A percentile compares a stretch with the other conserved stretches of the same genome.
These are phyloP conservation scores for Tinea pellionella DNA, from an alignment of 2,888 invertebrate genomes.

Conservation along the genomic window DNA sequence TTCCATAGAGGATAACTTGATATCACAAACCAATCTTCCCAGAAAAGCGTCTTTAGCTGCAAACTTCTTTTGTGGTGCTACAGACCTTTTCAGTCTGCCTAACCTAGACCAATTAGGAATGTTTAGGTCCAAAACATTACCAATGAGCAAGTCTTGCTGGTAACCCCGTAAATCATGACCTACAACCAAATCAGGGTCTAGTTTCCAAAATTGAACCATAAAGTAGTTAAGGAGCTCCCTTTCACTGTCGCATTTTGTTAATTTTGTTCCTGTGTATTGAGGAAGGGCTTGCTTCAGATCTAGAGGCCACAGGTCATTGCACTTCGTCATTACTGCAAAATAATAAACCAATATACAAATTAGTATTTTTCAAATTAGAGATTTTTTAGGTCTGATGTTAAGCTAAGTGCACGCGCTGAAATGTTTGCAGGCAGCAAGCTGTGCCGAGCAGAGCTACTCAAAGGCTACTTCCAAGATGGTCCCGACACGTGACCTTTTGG, in stretches of 20 bases:
- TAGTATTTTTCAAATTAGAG: too few species aligned
- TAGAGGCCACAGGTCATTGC: constrained; percentile 84
- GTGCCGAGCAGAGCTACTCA: too few species aligned
- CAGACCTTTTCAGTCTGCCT: constrained; percentile 82
- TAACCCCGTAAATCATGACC: constrained; percentile 94
- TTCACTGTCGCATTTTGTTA: constrained; percentile 87
- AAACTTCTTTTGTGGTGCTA: constrained; percentile 67
- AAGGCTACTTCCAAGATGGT: too few species aligned
- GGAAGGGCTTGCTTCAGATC: constrained; percentile 79
- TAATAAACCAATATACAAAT: constrained; percentile 15
- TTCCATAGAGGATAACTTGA: constrained; percentile 93
- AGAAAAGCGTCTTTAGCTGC: constrained; percentile 69
- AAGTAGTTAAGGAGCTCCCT: constrained; percentile 87
- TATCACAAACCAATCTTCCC: constrained; percentile 92
- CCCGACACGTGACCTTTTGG: too few species aligned
- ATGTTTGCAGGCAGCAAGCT: too few species aligned
- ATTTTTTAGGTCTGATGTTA: too few species aligned
- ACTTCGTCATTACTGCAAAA: constrained; percentile 82
- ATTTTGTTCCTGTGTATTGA: constrained; percentile 76
- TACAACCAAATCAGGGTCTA: constrained; percentile 94
- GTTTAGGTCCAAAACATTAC: constrained; percentile 79
- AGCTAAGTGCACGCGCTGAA: too few species aligned
- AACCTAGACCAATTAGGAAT: constrained; percentile 92
- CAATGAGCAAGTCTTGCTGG: constrained; percentile 90
- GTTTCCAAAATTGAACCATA: constrained; percentile 83